Base-by-base conservation (phyloP, 2,797 vertebrate species). In the Triplophysa bombifrons region DNA sequence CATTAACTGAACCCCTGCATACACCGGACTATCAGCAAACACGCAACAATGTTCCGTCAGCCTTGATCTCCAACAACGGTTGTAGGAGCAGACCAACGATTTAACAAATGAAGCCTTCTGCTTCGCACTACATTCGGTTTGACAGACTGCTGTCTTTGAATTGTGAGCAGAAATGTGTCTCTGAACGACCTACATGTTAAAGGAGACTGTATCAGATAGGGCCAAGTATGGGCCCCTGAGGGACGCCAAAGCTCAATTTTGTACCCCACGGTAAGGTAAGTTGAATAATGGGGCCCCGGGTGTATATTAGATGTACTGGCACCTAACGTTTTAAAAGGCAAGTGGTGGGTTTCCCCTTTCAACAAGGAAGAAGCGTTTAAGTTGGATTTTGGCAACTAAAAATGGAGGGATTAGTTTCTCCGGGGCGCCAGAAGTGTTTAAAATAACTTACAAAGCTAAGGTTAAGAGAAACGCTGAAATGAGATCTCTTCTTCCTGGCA, bases 1-100 rank as follows among this genome's bases (percentile, higher is more conserved):
- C 80, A 84, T 85, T 90, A 87, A 88, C 81, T 86, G 76, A 71
- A 80, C 79, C 87, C 82, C 86, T 69, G 67, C 64, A 64, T 73
- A 88, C 88, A 87, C 84, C 79, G 87, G 80, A 82, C 87, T 38
- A 38, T 74, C 55, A 55, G 4, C 70, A 55, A 13, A 41, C 34
- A 46, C 55, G 55, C 51, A 48, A 64, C 48, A 25, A 46, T n/a
- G 51, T 30, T 58, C 44, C 68, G 74, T 48, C 25, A 34, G 46
- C 68, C 53, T 60, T 27, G 22, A 61, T 63, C 14, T 34, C 53
- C 25, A 41, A 65, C 65, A 69, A 55, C 44, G 1, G 27, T 3
- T n/a, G 17, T 12, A 20, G 27, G 12, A 27, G 17, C 38, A 17
- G 7, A 22, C 34, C 12, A 56, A 17, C 22, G 14, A 12, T 60